A percentile compares a stretch with the other conserved stretches of the same genome.
Conservation (phyloP, 2,888 invertebrate genomes). For the Physocephala rufipes region DNA sequence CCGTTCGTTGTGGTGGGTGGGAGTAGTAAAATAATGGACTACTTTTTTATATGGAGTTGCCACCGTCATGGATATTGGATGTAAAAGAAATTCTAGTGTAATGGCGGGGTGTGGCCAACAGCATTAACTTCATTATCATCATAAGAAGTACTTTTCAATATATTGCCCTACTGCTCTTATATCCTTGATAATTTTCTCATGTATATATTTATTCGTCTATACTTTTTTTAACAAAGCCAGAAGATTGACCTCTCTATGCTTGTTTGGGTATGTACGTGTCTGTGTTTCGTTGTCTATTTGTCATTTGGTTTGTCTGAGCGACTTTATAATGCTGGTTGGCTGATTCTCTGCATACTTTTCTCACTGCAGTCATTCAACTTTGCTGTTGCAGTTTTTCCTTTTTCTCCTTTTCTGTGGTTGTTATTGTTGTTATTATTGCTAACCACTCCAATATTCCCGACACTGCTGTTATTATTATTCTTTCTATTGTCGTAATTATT, state of each 20-base stretch:
- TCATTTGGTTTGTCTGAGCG: neutral
- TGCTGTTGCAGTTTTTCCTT: neutral
- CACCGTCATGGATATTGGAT: neutral
- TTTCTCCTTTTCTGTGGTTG: no score
- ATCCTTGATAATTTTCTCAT: neutral
- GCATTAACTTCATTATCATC: neutral
- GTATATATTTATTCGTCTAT: neutral
- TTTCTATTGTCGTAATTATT: no score
- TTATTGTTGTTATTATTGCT: neutral
- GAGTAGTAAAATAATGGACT: no score
- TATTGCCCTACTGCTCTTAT: conserved; percentile 4
- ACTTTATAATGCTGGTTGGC: no score
- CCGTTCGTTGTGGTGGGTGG: no score
- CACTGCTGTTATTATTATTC: no score
- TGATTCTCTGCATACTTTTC: no score
- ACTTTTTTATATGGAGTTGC: neutral
- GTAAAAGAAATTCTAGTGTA: neutral
- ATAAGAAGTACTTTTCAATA: neutral
- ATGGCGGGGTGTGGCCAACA: neutral
- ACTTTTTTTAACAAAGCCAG: neutral
- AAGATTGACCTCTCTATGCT: neutral
- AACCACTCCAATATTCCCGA: conserved; percentile 6
- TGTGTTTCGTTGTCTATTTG: neutral
- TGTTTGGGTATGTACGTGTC: neutral
- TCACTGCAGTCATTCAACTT: conserved; percentile 28